Base-by-base conservation (phyloP, 2,888 invertebrate species). In the Trissolcus japonicus region DNA sequence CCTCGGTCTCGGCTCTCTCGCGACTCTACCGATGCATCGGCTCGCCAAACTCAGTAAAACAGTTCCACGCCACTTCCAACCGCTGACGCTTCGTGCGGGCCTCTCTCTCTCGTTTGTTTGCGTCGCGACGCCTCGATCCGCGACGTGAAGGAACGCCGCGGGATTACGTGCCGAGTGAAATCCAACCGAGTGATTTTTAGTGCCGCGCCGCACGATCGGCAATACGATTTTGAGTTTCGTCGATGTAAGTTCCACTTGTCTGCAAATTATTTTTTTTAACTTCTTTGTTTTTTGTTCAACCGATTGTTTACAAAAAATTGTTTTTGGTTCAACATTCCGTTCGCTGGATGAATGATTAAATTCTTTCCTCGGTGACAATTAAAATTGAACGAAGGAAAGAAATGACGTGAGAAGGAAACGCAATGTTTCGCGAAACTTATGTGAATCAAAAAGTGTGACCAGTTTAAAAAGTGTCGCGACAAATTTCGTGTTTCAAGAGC, bases 21-120 rank as follows among this genome's bases (percentile, higher is more conserved):
- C 66, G 57, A 51, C 62, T 25, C 67, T 53, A 61, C 61, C 74
- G 62, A 71, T 75, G 74, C 78, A 62, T 63, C 74, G 74, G 65
- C 68, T 74, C 69, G 68, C 65, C 69, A 69, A 78, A 71, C 69
- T 69, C 67, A 62, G 78, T 83, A 82, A 85, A 85, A 85, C 85
- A 85, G 85, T 85, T 80, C 83, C 82, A 75, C 82, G 85, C 81
- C 83, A 82, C 83, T 83, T 81, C 69, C 83, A 82, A 81, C 80
- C 80, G 83, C 77, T 79, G 84, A 80, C 83, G 81, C 80, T 80
- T 83, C 83, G 81, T 61, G 65, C 65, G 65, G 57, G 17, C 66
- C 59, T 62, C 69, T 67, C 73, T 51, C 17, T 57, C 57, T 62
- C 57, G 69, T 63, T 48, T 57, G 60, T 67, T 61, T 67, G 61